Evolutionary conservation across 2,113 vertebrate species (phyloP).

Genomic region (Parotia lawesii): DNA sequence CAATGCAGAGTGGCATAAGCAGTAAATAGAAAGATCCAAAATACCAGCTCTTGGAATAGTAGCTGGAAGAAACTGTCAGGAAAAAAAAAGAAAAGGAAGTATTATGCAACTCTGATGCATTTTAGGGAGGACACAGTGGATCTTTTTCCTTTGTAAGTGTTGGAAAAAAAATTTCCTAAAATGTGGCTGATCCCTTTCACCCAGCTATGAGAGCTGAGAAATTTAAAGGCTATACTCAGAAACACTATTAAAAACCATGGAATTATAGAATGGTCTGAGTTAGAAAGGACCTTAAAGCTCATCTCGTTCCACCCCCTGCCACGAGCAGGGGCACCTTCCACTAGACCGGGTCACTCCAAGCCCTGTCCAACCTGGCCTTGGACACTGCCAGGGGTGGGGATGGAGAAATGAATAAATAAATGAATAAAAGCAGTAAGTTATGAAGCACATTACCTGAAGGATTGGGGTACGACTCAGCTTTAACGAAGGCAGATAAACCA

Average conservation of each 20-base stretch:
- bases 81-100: background rate
- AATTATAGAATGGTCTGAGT: background rate
- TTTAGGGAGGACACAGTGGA: background rate
- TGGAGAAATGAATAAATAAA: background rate
- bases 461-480: background rate
- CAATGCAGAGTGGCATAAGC: background rate
- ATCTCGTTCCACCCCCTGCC: accelerated
- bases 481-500: background rate
- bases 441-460: background rate
- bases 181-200: background rate
- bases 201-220: background rate
- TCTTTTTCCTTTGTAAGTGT: background rate
- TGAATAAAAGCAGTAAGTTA: background rate
- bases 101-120: background rate
- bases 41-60: background rate
- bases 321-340: background rate
- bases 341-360: accelerated
- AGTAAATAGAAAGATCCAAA: background rate
- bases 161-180: background rate
- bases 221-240: background rate
- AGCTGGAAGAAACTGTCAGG: background rate
- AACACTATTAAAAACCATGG: background rate
- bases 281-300: background rate
- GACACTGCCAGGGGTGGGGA: background rate
- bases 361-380: accelerated